Percentiles rank a stretch among this genome's conserved stretches.
Conservation (phyloP, 1,140 invertebrate species). For the Anoplolepis gracilipes region DNA sequence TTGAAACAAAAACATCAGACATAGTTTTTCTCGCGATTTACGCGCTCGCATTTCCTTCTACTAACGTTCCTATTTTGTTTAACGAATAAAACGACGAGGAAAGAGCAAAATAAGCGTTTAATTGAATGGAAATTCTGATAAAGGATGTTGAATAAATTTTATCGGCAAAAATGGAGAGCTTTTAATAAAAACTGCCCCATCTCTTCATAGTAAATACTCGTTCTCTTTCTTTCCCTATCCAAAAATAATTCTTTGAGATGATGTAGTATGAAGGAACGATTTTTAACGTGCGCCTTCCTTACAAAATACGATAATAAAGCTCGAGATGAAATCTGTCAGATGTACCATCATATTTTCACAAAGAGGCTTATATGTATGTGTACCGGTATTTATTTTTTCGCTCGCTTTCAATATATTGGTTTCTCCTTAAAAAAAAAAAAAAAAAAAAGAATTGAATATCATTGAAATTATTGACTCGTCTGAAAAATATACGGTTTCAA, state of each 20-base stretch:
- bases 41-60: not conserved
- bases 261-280: not conserved
- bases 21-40: not conserved
- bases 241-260: conserved; percentile 23
- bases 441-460: too few species aligned
- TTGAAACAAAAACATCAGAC: conserved; percentile 8
- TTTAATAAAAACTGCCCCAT: conserved; percentile 25
- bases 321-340: conserved; percentile 40
- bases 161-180: not conserved
- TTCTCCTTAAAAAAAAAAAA: too few species aligned
- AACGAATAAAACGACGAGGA: not conserved
- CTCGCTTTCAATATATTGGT: not conserved
- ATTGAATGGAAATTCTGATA: conserved; percentile 35
- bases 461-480: conserved; percentile 3
- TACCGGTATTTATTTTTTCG: conserved; percentile 28
- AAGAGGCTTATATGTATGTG: not conserved
- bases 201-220: not conserved
- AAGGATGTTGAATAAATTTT: conserved; percentile 22
- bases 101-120: not conserved
- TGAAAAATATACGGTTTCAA: not conserved
- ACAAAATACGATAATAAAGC: conserved; percentile 10
- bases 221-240: not conserved
- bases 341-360: conserved; percentile 14
- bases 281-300: conserved; percentile 1
- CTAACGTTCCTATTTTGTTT: not conserved